Base-by-base conservation (phyloP, 2,113 vertebrate species). In the Malurus alboscapulatus region DNA sequence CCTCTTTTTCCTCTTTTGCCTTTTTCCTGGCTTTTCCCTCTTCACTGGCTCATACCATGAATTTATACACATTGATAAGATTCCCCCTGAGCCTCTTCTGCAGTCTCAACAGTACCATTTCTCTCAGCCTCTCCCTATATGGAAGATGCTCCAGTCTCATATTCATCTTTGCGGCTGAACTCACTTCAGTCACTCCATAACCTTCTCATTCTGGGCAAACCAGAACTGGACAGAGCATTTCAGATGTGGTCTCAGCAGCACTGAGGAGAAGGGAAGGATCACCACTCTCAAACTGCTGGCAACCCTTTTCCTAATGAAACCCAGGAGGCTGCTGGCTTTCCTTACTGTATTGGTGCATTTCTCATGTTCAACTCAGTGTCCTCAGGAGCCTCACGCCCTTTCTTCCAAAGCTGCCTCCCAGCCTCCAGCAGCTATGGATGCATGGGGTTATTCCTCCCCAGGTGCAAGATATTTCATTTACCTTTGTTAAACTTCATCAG, bases 321-420 rank as follows among this genome's bases (percentile, higher is more conserved):
- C 17, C 40, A 26, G 12, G 14, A 67, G 14, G 59, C 14, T 72
- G n/a, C 4, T 59, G 4, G 27, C 27, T 10, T 21, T 29, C 18
- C 65, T 54, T 66, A 38, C 30, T 67, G 17, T 19, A 14, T 36
- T 38, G 17, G 12, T 45, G 15, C 42, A 68, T 47, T 74, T 74
- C 61, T 32, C 29, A 27, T 13, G 42, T 45, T 84, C 42, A 74
- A 2, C 12, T 34, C 57, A 20, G 34, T 40, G 42, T 50, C 24
- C 32, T 74, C 5, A 24, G 27, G 32, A 74, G 7, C 12, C 20
- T 42, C 19, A 57, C 0, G 0, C 5, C 4, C 4, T 45, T 74
- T 79, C 30, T 57, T 74, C 19, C 48, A 68, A 68, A 84, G 32
- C 16, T 85, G 38, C 14, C 42, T 47, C 22, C 38, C 34, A 80